Base-by-base conservation (phyloP, 2,888 invertebrate species). In the Chrysotoxum bicinctum region DNA sequence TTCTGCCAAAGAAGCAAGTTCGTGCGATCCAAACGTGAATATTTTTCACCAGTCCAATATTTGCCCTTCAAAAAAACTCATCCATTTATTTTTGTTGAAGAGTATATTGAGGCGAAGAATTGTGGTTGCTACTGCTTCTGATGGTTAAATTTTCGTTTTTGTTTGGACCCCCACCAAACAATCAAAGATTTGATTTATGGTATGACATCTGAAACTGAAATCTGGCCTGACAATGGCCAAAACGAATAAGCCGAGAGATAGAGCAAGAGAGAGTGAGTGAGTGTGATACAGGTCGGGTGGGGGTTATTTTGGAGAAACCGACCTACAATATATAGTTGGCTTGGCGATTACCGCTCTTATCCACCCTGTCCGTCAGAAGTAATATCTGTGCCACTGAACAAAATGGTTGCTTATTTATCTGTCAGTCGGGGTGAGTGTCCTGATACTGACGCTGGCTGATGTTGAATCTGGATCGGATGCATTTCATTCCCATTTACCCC, bases 141-240 rank as follows among this genome's bases (percentile, higher is more conserved):
- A 66, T 69, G 43, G 37, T 45, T 76, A 35, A 37, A 50, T 66
- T 64, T 56, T 62, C 19, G 19, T 45, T 75, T 73, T 66, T 73
- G 48, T 68, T 50, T 54, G 54, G 32, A 32, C 21, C 45, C 23
- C 68, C 35, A 85, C 85, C 62, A 74, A 84, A 87, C 87, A 87
- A 87, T 84, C 76, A 81, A 76, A 64, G 75, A 72, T 78, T 83
- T 87, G 87, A 87, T 87, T 87, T 87, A 87, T 87, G 82, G 70
- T 72, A 84, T 81, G 78, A 70, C 79, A 81, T 76, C 81, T 85
- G 81, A 81, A 85, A 77, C 80, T 81, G 81, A 81, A 85, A 76
- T 85, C 85, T 85, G 85, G 72, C 85, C 70, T 68, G 72, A 74
- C 74, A 79, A 75, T 79, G 79, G 74, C 66, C 74, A 77, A 77